phyloP scores from a whole-genome alignment of 2,797 vertebrate species.

The Nothura maculosa region DNA sequence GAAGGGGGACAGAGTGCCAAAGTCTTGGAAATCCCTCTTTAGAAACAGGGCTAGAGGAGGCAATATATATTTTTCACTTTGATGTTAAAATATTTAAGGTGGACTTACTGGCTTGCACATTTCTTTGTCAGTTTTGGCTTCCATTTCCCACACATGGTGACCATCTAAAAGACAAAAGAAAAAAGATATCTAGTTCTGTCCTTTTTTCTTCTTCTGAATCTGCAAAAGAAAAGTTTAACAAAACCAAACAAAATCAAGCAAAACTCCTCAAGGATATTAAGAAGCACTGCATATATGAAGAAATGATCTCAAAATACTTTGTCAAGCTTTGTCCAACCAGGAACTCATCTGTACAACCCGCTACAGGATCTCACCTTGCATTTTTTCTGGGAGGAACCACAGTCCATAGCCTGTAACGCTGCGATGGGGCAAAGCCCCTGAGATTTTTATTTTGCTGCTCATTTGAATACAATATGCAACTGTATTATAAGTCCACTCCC shows the following conservation, averaged over 20 bases:
- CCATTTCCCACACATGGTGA: constrained; percentile 97
- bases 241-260: neutral
- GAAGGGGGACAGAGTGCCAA: constrained; percentile 35
- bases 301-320: neutral
- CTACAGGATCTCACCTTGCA: rapidly evolving
- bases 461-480: neutral
- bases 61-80: constrained; percentile 34
- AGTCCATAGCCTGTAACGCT: neutral
- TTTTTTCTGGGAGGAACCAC: neutral
- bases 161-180: constrained; percentile 88
- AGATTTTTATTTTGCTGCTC: neutral
- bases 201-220: neutral
- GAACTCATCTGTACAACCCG: neutral
- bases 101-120: constrained; percentile 94
- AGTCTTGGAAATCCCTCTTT: constrained; percentile 66
- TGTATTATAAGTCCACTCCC: neutral
- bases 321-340: neutral
- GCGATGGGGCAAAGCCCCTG: rapidly evolving
- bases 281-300: neutral
- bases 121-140: constrained; percentile 96
- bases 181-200: constrained; percentile 23
- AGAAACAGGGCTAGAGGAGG: constrained; percentile 50
- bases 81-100: constrained; percentile 52
- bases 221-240: constrained; percentile 1
- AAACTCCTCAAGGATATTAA: neutral